Percentiles rank a stretch among this genome's conserved stretches.
Conservation (phyloP, 2,113 vertebrate species). For the Emydura subglobosa region DNA sequence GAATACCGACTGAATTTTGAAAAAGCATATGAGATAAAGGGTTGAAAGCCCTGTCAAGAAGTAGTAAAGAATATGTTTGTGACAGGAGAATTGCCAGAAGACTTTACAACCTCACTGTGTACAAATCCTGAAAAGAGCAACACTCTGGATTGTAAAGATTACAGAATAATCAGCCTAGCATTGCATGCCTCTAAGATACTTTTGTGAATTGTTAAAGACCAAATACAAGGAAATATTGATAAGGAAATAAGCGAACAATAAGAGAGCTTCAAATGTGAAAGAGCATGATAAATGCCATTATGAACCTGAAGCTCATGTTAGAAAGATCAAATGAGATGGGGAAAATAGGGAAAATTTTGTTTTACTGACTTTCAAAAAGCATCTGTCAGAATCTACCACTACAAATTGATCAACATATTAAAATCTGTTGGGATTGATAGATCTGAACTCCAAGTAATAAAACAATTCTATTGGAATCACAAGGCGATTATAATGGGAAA, state of each 20-base stretch:
- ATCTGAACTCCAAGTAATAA: background rate
- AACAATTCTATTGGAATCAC: background rate
- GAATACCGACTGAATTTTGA: background rate
- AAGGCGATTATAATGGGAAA: background rate
- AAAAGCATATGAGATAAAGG: background rate
- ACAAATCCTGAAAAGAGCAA: background rate
- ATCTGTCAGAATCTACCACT: background rate
- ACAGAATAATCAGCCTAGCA: background rate
- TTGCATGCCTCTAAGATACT: background rate
- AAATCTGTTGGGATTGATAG: background rate
- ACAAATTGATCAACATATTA: background rate
- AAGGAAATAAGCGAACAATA: background rate
- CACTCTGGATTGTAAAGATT: background rate
- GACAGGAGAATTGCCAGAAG: background rate
- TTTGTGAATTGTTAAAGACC: background rate
- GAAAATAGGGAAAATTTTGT: background rate
- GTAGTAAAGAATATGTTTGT: background rate
- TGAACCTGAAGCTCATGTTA: background rate
- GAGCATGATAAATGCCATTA: background rate
- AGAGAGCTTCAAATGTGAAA: background rate
- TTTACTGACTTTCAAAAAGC: background rate
- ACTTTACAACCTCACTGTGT: background rate
- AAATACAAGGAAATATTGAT: background rate
- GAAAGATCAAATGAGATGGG: background rate
- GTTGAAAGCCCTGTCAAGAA: background rate